Evolutionary conservation across 2,888 invertebrate species (phyloP), one percentile per base, ranked within the genome.

Genomic region (Elegia similella): DNA sequence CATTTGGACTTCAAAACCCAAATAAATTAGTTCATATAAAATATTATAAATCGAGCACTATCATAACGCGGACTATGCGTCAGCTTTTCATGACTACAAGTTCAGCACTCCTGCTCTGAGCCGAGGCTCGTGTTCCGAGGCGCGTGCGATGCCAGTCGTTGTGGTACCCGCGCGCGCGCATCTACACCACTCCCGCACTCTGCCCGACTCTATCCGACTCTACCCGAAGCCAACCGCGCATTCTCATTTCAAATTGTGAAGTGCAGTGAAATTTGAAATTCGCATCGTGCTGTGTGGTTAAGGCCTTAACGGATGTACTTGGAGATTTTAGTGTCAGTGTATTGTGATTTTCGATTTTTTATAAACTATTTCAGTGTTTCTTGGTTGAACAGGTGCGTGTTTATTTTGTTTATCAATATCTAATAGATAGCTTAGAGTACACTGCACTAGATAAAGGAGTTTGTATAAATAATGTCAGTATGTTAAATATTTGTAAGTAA

Each of bases 91-190:
- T 55, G 47, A 54, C 42, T 44, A 55, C 57, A 72, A 80, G 87
- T 88, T 88, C 68, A 0, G 59, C 6, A 64, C 64, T 56, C 70
- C 85, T 80, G 78, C 60, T 61, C 72, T 73, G 67, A 73, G 73
- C 76, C 69, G 74, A 72, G 77, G 76, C 72, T 75, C 73, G 76
- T 62, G 76, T 72, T 60, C 76, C 79, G 77, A 62, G 84, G 88
- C 89, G 89, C 87, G 74, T 78, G 87, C 85, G 87, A 76, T 74
- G 70, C 76, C 88, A 89, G 89, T 89, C 85, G 80, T 82, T 84
- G 87, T 81, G 86, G 73, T 76, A 82, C 73, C 76, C 80, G 77
- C 72, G 80, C 76, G 84, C 72, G 83, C 74, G 71, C 72, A 77
- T 69, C 66, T 12, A 50, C 50, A 34, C 7, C 50, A 50, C 50